Base-by-base conservation (phyloP, 1,140 invertebrate genomes). In the Agrilus planipennis region DNA sequence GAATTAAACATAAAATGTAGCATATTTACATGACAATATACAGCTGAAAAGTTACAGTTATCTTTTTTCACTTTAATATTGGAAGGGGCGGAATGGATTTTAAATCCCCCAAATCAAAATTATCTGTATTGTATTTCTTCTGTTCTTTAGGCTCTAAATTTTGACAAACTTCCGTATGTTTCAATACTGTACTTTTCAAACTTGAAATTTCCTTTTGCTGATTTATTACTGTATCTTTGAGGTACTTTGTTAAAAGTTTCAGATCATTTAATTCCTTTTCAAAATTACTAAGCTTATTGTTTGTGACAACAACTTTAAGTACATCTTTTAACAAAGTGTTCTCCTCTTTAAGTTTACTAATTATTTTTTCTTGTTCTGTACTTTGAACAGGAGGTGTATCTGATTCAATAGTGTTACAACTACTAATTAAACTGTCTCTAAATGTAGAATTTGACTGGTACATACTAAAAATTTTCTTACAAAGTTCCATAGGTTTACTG, bases 81-180 rank as follows among this genome's bases (percentile, higher is more conserved):
- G 54, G 54, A 40, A 54, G 55, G 1, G 54, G 48, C 7, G 54
- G 54, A 10, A 57, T 36, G 12, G 52, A 41, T 28, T 53, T 27
- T 27, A 57, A 42, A 20, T 53, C 50, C 7, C 41, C 51, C 9
- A 56, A 38, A 31, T 54, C 49, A 23, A 49, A 46, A 44, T 50
- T 44, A 17, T 25, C 34, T 21, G n/a, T 19, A 29, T 29, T 42
- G 10, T 11, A 15, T 14, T 21, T 11, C 21, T 32, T 42, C 7
- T 34, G 21, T 15, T 29, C 34, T 30, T 42, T 41, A 14, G 14
- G 4, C 18, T 37, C 42, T 20, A 49, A 32, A 28, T 39, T 32
- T 20, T 47, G 42, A 30, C 42, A 49, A 14, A 44, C 45, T 9
- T 47, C 43, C 15, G 21, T 42, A 15, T 39, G 41, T 18, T 45